phyloP scores from a whole-genome alignment of 2,113 vertebrate genomes.

The Pterocles gutturalis region DNA sequence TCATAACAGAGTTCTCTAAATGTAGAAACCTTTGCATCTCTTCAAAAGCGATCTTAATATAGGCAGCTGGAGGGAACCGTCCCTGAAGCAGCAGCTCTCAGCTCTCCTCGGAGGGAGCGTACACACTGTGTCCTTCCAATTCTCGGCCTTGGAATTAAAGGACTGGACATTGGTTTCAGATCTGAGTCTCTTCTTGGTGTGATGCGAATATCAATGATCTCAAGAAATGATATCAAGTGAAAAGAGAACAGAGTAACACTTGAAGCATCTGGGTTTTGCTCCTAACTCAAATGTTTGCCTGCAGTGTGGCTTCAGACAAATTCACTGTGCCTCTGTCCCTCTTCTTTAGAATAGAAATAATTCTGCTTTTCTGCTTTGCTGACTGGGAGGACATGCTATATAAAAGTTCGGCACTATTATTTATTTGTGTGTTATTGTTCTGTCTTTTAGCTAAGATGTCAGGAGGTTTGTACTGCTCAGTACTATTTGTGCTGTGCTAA shows the following conservation, averaged over 20 bases:
- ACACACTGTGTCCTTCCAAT: rapidly evolving
- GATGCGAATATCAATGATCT: not conserved
- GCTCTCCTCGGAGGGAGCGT: not conserved
- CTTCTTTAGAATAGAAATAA: not conserved
- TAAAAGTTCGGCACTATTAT: not conserved
- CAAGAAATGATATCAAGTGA: not conserved
- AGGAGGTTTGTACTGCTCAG: not conserved
- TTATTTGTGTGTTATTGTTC: not conserved
- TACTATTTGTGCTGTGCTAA: not conserved
- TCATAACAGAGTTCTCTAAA: not conserved
- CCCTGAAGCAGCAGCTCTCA: not conserved
- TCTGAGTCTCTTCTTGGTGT: not conserved
- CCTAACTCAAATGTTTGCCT: not conserved
- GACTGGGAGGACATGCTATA: not conserved
- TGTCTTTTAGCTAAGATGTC: not conserved
- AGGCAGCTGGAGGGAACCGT: not conserved
- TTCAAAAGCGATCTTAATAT: not conserved
- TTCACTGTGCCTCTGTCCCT: not conserved
- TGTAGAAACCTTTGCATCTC: not conserved
- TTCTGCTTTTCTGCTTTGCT: not conserved
- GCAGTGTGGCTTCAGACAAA: not conserved
- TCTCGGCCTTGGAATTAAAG: not conserved
- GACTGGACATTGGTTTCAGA: not conserved
- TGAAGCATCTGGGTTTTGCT: not conserved
- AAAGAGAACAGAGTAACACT: not conserved